phyloP scores from a whole-genome alignment of 2,888 invertebrate genomes.

The Mongoloraphidia duomilia region DNA sequence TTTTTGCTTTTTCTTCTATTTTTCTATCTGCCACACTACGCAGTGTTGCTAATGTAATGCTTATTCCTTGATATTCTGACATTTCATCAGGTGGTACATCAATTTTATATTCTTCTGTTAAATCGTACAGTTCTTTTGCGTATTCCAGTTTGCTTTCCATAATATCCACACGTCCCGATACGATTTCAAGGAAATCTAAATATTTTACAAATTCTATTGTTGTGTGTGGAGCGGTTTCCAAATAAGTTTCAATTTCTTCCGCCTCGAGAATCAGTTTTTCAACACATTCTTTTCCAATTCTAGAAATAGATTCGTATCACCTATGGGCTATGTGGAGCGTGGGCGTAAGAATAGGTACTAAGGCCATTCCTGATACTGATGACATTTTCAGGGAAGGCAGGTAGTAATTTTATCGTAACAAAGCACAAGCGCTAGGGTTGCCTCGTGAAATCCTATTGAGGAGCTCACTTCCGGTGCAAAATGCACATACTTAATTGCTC shows the following conservation, averaged over 20 bases:
- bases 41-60: slow-evolving; percentile 44
- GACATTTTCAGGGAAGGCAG: too few species aligned
- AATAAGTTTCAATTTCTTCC: slow-evolving; percentile 45
- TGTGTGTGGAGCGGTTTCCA: slow-evolving; percentile 47
- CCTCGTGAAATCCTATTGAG: too few species aligned
- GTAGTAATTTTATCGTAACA: too few species aligned
- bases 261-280: slow-evolving; percentile 39
- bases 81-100: slow-evolving; percentile 57
- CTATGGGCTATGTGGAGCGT: slow-evolving; percentile 6
- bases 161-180: slow-evolving; percentile 47
- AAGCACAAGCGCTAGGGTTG: too few species aligned
- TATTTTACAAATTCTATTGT: slow-evolving; percentile 61
- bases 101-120: slow-evolving; percentile 68
- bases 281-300: slow-evolving; percentile 48
- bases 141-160: slow-evolving; percentile 65
- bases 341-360: background rate
- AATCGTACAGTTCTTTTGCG: slow-evolving; percentile 67
- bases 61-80: slow-evolving; percentile 45
- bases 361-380: too few species aligned
- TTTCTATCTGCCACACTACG: slow-evolving; percentile 56
- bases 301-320: slow-evolving; percentile 20
- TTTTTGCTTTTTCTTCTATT: slow-evolving; percentile 49
- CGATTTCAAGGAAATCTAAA: slow-evolving; percentile 52
- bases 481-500: too few species aligned
- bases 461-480: too few species aligned